Conservation (phyloP, 2,888 invertebrate species). For the Cantharis rustica region DNA sequence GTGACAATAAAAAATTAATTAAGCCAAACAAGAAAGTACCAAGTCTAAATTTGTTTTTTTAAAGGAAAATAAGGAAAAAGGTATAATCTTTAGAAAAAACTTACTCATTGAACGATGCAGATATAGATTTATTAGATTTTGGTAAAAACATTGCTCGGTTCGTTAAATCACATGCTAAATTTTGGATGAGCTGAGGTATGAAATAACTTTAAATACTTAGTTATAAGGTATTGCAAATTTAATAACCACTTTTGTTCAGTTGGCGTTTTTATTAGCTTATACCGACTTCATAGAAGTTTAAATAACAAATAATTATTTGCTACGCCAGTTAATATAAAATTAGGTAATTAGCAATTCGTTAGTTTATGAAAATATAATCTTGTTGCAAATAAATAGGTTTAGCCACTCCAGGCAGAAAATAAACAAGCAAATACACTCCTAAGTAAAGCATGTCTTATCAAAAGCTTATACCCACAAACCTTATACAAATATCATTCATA, state of each 20-base stretch:
- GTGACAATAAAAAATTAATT: conserved; percentile 2
- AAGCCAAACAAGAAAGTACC: not conserved
- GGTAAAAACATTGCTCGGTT: conserved; percentile 24
- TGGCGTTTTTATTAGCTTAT: not conserved
- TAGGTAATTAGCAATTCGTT: conserved; percentile 28
- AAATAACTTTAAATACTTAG: not conserved
- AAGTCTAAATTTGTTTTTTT: not conserved
- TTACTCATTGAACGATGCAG: not conserved
- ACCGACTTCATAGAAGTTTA: not conserved
- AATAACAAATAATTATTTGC: not conserved
- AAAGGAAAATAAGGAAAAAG: not conserved
- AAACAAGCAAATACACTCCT: conserved; percentile 27
- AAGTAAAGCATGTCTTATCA: conserved; percentile 18
- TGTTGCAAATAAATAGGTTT: conserved; percentile 24
- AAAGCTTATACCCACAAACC: conserved; percentile 22
- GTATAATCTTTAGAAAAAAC: not conserved
- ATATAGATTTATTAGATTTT: conserved; percentile 2
- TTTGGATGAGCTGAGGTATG: not conserved
- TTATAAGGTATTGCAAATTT: not conserved
- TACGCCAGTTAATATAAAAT: conserved; percentile 1
- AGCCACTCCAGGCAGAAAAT: conserved; percentile 27
- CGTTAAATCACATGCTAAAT: conserved; percentile 19
- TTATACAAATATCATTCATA: conserved; percentile 19
- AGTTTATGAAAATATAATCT: conserved; percentile 31
- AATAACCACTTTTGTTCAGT: not conserved